Percentiles rank a stretch among this genome's conserved stretches.
These are phyloP conservation scores for Axis porcinus DNA, from an alignment of 2,113 vertebrate species.

Conservation along the genomic window DNA sequence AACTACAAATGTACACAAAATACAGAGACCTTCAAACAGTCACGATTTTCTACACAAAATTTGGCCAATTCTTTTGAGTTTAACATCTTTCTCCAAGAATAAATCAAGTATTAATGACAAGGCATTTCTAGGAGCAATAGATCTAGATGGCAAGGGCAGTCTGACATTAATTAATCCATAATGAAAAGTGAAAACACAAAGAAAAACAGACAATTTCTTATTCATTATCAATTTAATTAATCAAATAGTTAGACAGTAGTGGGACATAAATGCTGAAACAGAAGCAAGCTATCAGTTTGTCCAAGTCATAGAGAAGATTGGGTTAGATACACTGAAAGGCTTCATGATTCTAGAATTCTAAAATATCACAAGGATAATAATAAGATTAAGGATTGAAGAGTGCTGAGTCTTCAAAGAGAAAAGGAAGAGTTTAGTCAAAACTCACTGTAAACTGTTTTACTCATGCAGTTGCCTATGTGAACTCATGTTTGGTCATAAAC, in stretches of 20 bases:
- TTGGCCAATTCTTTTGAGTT: conserved; percentile 7
- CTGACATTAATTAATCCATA: background rate
- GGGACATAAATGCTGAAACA: background rate
- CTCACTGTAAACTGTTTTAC: background rate
- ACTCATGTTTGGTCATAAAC: background rate
- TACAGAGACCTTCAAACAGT: background rate
- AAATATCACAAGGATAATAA: background rate
- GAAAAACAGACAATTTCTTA: background rate
- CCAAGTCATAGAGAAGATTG: background rate
- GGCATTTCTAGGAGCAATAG: background rate
- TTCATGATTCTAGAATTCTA: background rate
- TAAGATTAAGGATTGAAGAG: background rate
- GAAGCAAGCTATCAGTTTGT: background rate
- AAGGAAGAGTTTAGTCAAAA: background rate
- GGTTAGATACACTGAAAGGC: background rate
- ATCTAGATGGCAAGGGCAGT: background rate
- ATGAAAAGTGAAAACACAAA: background rate
- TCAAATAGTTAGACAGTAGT: background rate
- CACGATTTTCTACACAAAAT: background rate
- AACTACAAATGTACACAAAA: background rate
- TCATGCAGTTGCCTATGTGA: background rate
- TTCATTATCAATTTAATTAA: background rate
- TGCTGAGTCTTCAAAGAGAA: background rate
- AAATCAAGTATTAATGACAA: conserved; percentile 12
- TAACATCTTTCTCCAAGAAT: background rate